Evolutionary conservation across 2,797 vertebrate genomes (phyloP).

Genomic region (Zalophus californianus): DNA sequence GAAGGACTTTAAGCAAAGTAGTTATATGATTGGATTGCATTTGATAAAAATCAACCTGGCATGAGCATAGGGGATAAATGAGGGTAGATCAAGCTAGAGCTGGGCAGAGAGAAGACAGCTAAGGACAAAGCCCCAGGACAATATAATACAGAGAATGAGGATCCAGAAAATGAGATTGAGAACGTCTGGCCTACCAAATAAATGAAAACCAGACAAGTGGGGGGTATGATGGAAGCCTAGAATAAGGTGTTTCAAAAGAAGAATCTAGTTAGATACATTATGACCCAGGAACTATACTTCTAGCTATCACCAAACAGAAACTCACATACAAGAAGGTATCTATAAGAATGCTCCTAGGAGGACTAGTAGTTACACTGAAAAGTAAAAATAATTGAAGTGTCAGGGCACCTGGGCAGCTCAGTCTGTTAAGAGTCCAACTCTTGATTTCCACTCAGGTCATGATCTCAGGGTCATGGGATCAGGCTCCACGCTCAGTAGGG

Average conservation of each 20-base stretch:
- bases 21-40: not conserved
- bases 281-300: not conserved
- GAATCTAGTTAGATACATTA: not conserved
- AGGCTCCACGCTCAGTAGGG: not conserved
- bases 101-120: not conserved
- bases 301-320: conserved; percentile 24
- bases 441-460: not conserved
- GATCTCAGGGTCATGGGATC: not conserved
- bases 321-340: not conserved
- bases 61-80: not conserved
- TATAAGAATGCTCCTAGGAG: not conserved
- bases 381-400: not conserved
- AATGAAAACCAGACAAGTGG: not conserved
- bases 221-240: not conserved
- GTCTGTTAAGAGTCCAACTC: not conserved
- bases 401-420: not conserved
- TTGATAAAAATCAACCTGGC: not conserved
- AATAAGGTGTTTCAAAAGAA: not conserved
- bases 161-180: not conserved
- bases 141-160: not conserved
- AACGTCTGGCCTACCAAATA: not conserved
- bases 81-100: not conserved
- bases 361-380: not conserved
- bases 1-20: not conserved
- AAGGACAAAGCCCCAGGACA: not conserved